Base-by-base conservation (phyloP, 2,888 invertebrate genomes). In the Prosopocoilus inquinatus region DNA sequence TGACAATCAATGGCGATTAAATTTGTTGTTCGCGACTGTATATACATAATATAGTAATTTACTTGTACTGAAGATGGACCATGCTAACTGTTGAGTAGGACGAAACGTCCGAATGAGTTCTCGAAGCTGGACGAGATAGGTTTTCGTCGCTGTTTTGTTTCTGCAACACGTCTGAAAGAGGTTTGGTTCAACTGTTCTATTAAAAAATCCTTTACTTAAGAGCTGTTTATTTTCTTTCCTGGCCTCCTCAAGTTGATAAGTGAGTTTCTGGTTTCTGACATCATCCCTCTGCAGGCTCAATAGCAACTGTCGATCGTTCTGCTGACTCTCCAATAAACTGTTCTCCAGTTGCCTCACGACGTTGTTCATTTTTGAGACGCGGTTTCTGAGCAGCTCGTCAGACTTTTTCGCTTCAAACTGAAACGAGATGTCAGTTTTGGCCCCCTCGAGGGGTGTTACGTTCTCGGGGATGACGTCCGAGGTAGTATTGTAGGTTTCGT, bases 71-170 rank as follows among this genome's bases (percentile, higher is more conserved):
- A 9, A 83, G 71, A 65, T 81, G 80, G 5, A 81, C 79, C 60
- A 82, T 78, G 68, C 81, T 82, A 74, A 80, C 78, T 1, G 81
- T 80, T 0, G 82, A 81, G 76, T 79, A 80, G n/a, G 81, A 76
- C 7, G 73, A 66, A 4, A 73, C 56, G 50, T 75, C 73, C 2
- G 74, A 65, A 50, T 68, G 72, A 54, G 65, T 73, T 50, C 66
- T 70, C 2, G 73, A 63, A 3, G 70, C 28, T 13, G 57, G 53
- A 43, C 62, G 45, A 35, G 62, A 60, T 7, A 56, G 15, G 47
- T 64, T 55, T 13, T 55, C 52, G 4, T 64, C 62, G 28, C 54
- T 53, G 50, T 57, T 60, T 49, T 61, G 64, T 55, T 65, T 63
- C 43, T 72, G 70, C 15, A 72, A 53, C 39, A 70, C 64, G 58